Evolutionary conservation across 2,888 invertebrate genomes (phyloP), one percentile per base, ranked within the genome.

Genomic region (Conus canariensis): DNA sequence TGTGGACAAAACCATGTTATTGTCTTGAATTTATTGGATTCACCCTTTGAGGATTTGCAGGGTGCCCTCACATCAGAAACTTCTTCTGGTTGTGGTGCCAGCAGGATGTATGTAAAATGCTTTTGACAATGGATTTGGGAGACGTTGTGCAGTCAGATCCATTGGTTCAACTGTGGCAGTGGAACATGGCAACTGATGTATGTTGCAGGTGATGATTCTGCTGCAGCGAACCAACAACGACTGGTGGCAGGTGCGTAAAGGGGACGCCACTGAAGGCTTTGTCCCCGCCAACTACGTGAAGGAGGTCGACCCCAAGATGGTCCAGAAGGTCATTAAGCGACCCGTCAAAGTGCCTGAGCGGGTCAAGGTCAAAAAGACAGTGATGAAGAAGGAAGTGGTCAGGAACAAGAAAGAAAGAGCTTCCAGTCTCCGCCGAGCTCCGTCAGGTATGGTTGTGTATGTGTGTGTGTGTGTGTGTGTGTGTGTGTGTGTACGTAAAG

Each of bases 221-320:
- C 97, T 99, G 92, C 98, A 98, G 96, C 99, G 99, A 97, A 99
- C 98, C 12, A 99, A 99, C 96, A 98, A 98, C 0, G 99, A 99
- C 96, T 99, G 99, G 99, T 99, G 99, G 99, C 98, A 98, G 94
- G 98, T 99, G n/a, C 97, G 99, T 22, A 98, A 98, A 96, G 97
- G 98, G 0, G 98, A 98, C 95, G 98, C 99, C 0, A 97, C 97
- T 0, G 99, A 99, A 95, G 99, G 99, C 1, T 99, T 99, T 96
- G 99, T 99, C 7, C 99, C 99, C 0, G 99, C 99, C 0, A 99
- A 99, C 96, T 99, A 99, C 96, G 98, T 99, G 22, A 97, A 98
- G 67, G 99, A 99, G 96, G 97, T 98, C 86, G 99, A 99, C 93
- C 98, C 99, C 0, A 97, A 98, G 92, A 97, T 96, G 64, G 94